These are phyloP conservation scores for Stomatorhinus walkeri DNA, from an alignment of 2,797 vertebrate species.

Conservation along the genomic window DNA sequence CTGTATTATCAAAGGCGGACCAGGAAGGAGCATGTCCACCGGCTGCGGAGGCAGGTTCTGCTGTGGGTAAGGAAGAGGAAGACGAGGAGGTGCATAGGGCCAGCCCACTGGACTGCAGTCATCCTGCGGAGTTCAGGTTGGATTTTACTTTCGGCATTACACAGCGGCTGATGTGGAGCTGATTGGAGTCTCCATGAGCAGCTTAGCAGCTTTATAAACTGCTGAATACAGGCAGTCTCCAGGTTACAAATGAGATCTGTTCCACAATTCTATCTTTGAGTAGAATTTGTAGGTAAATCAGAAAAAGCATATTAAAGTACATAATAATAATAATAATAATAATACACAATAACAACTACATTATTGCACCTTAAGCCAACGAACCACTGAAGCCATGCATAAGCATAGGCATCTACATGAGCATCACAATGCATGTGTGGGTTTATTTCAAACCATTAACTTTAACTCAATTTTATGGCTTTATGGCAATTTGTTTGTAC, in stretches of 20 bases:
- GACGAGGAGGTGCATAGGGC: conserved; percentile 55
- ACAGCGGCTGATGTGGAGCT: neutral
- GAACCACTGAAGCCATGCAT: neutral
- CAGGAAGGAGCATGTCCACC: neutral
- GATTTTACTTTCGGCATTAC: neutral
- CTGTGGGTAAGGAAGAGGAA: conserved; percentile 38
- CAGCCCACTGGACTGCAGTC: conserved; percentile 65
- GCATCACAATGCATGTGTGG: neutral
- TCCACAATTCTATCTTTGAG: neutral
- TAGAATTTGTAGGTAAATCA: neutral
- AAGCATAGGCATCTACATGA: neutral
- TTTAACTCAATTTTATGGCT: neutral
- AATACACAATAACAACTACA: neutral
- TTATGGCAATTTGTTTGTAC: neutral
- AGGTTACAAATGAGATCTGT: neutral
- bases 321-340: neutral
- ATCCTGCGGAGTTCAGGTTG: conserved; percentile 90
- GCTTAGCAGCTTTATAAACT: neutral
- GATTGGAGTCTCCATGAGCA: neutral
- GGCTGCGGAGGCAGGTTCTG: conserved; percentile 19
- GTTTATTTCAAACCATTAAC: neutral
- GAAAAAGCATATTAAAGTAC: neutral
- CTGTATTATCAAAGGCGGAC: conserved; percentile 30
- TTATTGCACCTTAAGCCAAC: neutral
- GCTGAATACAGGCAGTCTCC: neutral